These are phyloP conservation scores for Drosophila bocki DNA, from an alignment of 1,140 invertebrate species.

Conservation along the genomic window DNA sequence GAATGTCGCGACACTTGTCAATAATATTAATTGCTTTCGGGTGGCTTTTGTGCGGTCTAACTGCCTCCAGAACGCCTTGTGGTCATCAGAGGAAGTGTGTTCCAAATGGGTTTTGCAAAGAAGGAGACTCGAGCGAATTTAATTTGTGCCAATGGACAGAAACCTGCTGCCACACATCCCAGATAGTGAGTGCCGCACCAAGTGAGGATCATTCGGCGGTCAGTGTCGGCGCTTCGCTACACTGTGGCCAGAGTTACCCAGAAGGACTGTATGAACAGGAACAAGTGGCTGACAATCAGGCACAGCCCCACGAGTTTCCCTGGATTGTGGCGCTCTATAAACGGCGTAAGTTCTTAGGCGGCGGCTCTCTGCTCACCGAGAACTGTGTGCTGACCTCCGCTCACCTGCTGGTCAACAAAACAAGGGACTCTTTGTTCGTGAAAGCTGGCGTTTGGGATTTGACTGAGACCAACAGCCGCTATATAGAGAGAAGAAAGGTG, in stretches of 20 bases:
- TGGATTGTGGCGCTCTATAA: slow-evolving; percentile 15
- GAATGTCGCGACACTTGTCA: neutral
- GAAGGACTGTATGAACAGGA: neutral
- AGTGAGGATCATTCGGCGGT: neutral
- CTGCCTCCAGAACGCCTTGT: neutral
- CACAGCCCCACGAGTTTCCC: slow-evolving; percentile 1
- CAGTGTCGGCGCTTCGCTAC: neutral
- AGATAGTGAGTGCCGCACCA: neutral
- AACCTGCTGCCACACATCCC: neutral
- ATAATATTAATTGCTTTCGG: neutral
- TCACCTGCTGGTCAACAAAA: neutral
- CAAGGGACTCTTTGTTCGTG: neutral
- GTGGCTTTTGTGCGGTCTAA: neutral
- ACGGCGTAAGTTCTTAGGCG: neutral
- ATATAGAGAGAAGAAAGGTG: neutral
- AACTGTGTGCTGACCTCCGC: slow-evolving; percentile 13
- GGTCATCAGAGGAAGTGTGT: slow-evolving; percentile 7
- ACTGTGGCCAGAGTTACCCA: slow-evolving; percentile 6
- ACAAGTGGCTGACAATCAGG: neutral
- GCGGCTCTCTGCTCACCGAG: slow-evolving; percentile 13
- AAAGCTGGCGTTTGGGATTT: slow-evolving; percentile 10
- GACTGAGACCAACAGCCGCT: no score
- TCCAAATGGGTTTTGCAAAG: neutral
- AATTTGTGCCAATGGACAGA: neutral
- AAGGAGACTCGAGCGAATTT: no score